These are phyloP conservation scores for Ellobium chinense DNA, from an alignment of 2,888 invertebrate species.

Conservation along the genomic window DNA sequence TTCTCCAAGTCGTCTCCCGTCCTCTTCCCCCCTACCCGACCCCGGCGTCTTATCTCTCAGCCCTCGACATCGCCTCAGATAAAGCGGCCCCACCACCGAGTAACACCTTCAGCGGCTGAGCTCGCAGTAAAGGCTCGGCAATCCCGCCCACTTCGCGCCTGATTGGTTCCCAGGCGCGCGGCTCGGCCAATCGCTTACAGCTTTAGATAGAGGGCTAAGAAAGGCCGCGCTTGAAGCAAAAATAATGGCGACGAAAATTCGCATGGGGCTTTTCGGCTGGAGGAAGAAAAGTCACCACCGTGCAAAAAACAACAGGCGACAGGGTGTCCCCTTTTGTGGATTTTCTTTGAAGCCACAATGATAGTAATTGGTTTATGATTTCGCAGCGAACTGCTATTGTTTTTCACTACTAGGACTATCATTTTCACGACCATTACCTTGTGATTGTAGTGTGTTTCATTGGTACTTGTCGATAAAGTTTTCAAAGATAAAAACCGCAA, in stretches of 20 bases:
- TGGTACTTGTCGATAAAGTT: too few relatives aligned
- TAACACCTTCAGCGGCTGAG: slow-evolving; percentile 5
- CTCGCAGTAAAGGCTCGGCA: not conserved
- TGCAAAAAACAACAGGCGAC: slow-evolving; percentile 1
- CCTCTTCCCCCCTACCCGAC: not conserved
- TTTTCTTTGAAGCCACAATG: not conserved
- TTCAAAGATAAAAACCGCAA: too few relatives aligned
- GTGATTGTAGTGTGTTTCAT: too few relatives aligned
- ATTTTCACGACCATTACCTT: not conserved
- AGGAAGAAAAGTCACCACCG: not conserved
- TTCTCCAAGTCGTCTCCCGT: not conserved
- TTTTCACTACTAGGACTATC: slow-evolving; percentile 10
- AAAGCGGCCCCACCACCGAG: not conserved
- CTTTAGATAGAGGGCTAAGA: not conserved
- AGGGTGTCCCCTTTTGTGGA: not conserved
- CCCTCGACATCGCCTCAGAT: not conserved
- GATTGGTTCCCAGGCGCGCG: slow-evolving; percentile 17
- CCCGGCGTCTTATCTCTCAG: not conserved
- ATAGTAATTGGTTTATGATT: slow-evolving; percentile 1
- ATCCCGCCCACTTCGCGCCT: slow-evolving; percentile 27
- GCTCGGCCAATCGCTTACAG: slow-evolving; percentile 25
- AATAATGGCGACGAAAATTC: slow-evolving; percentile 21
- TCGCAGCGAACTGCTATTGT: not conserved
- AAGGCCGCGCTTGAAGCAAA: slow-evolving; percentile 12
- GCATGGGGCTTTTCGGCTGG: not conserved